These are phyloP conservation scores for Clostera curtula DNA, from an alignment of 2,888 invertebrate genomes.

Conservation along the genomic window DNA sequence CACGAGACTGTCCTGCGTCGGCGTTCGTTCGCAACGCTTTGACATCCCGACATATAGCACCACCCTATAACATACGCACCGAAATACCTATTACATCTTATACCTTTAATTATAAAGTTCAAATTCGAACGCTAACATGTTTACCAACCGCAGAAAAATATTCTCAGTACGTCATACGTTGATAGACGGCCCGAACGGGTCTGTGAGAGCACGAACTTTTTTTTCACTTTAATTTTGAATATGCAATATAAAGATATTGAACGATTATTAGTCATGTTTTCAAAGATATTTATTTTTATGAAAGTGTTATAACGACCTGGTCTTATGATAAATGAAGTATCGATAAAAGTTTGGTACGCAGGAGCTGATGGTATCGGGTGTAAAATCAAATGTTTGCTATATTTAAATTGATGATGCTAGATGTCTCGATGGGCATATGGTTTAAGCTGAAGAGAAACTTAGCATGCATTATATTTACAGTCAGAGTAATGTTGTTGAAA, in stretches of 20 bases:
- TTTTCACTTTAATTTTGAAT: constrained; percentile 50
- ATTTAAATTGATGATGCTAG: neutral
- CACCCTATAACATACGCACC: constrained; percentile 20
- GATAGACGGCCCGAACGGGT: constrained; percentile 64
- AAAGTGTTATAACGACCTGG: constrained; percentile 42
- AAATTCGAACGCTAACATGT: constrained; percentile 13
- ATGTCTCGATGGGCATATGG: neutral
- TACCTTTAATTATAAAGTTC: constrained; percentile 13
- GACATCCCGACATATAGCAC: constrained; percentile 64
- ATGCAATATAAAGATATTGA: constrained; percentile 69
- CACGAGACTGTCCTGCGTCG: constrained; percentile 73
- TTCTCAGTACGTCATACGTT: constrained; percentile 60
- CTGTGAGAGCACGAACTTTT: constrained; percentile 44
- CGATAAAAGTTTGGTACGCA: constrained; percentile 13
- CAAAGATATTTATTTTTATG: constrained; percentile 38
- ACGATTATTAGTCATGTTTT: constrained; percentile 57
- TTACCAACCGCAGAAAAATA: constrained; percentile 15
- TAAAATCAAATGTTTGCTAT: neutral
- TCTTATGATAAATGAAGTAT: constrained; percentile 32
- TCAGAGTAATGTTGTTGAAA: constrained; percentile 4
- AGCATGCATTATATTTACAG: no score
- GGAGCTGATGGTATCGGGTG: constrained; percentile 10
- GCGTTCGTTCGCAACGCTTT: constrained; percentile 73
- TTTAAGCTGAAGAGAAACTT: constrained; percentile 2
- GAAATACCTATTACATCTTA: constrained; percentile 21